Percentiles rank a stretch among this genome's conserved stretches.
Conservation (phyloP, 2,113 vertebrate species). For the Ibidorhyncha struthersii region DNA sequence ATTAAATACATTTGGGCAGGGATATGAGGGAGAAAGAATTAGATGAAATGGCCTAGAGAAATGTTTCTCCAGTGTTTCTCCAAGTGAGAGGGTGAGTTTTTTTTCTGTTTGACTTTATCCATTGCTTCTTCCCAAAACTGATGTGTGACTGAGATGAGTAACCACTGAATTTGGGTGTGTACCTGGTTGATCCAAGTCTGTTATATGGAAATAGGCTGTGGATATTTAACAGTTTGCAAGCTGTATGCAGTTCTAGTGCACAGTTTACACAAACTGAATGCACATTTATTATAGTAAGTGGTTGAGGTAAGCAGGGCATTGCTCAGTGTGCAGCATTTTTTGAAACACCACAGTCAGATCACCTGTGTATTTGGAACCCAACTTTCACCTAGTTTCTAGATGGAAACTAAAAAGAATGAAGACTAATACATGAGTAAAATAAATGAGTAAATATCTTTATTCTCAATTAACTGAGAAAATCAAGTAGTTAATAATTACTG, state of each 20-base stretch:
- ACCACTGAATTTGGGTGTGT: background rate
- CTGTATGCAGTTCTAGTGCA: background rate
- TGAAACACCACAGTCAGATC: rapidly evolving
- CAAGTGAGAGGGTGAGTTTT: rapidly evolving
- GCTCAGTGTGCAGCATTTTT: background rate
- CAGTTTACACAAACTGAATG: background rate
- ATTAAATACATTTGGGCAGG: background rate
- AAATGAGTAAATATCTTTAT: background rate
- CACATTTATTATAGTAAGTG: background rate
- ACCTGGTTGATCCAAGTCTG: background rate
- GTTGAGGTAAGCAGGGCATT: background rate
- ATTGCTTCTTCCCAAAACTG: background rate
- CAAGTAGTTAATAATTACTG: background rate
- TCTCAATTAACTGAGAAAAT: background rate
- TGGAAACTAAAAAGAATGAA: background rate
- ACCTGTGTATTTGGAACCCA: background rate
- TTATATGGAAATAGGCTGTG: background rate
- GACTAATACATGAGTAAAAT: background rate
- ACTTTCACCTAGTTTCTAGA: background rate
- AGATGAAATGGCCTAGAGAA: background rate
- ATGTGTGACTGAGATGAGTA: background rate
- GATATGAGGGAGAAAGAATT: background rate
- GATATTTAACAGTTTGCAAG: background rate
- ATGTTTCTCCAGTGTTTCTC: background rate
- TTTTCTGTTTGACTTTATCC: background rate